A percentile compares a stretch with the other conserved stretches of the same genome.
Conservation (phyloP, 2,888 invertebrate species). For the Caenorhabditis panamensis region DNA sequence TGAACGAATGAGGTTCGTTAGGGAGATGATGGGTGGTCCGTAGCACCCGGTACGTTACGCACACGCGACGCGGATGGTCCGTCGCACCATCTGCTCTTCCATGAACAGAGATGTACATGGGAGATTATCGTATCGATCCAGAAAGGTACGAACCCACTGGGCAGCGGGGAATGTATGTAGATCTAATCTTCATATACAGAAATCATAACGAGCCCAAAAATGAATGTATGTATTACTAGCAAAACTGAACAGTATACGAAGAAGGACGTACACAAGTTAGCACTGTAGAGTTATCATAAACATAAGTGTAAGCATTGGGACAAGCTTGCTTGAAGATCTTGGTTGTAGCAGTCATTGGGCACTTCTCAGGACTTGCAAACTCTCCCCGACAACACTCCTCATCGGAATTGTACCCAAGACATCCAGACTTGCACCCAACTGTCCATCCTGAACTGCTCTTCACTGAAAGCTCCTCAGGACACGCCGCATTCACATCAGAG, state of each 20-base stretch:
- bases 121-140: no score
- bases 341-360: conserved; percentile 82
- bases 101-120: no score
- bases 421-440: conserved; percentile 83
- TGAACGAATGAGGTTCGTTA: no score
- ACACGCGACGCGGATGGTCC: no score
- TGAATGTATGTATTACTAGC: not conserved
- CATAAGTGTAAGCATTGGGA: conserved; percentile 84
- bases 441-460: conserved; percentile 67
- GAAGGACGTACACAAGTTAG: conserved; percentile 82
- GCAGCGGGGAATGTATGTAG: no score
- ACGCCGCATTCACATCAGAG: conserved; percentile 36
- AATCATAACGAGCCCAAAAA: not conserved
- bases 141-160: no score
- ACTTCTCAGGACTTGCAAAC: conserved; percentile 82
- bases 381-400: conserved; percentile 83
- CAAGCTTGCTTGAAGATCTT: conserved; percentile 83
- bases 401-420: conserved; percentile 83
- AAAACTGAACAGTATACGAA: conserved; percentile 27
- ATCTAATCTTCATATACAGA: conserved; percentile 1
- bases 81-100: no score
- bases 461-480: conserved; percentile 35
- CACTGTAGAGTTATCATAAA: conserved; percentile 83
- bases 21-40: no score
- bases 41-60: no score